phyloP scores from a whole-genome alignment of 2,888 invertebrate genomes.

The Rambutsinella grinnellia region DNA sequence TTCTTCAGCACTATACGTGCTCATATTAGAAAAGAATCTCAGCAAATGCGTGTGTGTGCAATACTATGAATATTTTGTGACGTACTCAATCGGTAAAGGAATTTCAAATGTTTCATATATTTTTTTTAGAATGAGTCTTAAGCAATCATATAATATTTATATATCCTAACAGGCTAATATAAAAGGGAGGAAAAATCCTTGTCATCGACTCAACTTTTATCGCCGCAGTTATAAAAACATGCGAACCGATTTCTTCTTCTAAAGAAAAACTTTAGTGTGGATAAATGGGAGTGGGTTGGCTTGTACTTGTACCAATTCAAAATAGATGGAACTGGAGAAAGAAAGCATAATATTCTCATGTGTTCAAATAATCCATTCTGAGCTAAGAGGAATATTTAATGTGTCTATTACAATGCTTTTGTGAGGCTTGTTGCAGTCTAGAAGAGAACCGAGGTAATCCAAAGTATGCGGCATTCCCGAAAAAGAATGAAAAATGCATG shows the following conservation, averaged over 20 bases:
- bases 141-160: constrained; percentile 36
- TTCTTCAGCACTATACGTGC: background rate
- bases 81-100: constrained; percentile 9
- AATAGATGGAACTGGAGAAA: no score
- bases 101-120: constrained; percentile 44
- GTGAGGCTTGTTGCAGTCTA: background rate
- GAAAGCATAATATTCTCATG: no score
- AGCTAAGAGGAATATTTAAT: background rate
- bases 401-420: background rate
- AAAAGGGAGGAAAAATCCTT: background rate
- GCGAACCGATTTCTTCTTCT: constrained; percentile 17
- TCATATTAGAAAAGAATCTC: background rate
- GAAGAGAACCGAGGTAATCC: background rate
- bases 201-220: constrained; percentile 25
- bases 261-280: background rate
- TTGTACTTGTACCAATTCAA: no score
- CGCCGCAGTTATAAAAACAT: constrained; percentile 31
- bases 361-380: no score
- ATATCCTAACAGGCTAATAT: constrained; percentile 1
- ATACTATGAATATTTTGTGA: no score
- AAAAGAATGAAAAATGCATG: background rate
- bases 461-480: background rate
- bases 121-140: constrained; percentile 41
- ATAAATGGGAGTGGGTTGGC: no score
- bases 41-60: no score